These are phyloP conservation scores for Temnothorax longispinosus DNA, from an alignment of 1,140 invertebrate species.

Conservation along the genomic window DNA sequence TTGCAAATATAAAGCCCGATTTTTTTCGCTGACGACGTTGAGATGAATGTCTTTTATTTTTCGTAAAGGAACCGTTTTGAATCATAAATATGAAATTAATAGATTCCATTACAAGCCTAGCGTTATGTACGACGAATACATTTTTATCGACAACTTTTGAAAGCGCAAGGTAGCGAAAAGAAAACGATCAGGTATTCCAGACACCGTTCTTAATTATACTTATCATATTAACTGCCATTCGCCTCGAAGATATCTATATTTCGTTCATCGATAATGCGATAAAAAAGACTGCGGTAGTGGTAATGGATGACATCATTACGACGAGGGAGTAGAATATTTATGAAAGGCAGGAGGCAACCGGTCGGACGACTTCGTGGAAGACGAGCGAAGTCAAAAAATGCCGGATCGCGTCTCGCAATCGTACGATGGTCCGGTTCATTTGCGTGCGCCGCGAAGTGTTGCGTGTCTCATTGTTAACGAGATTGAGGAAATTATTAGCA, in stretches of 20 bases:
- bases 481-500: conserved; percentile 69
- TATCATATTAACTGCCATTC: conserved; percentile 39
- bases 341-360: conserved; percentile 66
- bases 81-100: not conserved
- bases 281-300: conserved; percentile 61
- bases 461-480: conserved; percentile 71
- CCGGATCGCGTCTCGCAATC: conserved; percentile 21
- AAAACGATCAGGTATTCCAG: not conserved
- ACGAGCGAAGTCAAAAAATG: conserved; percentile 65
- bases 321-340: conserved; percentile 69
- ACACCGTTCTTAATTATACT: conserved; percentile 43
- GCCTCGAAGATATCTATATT: conserved; percentile 53
- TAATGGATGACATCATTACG: conserved; percentile 73
- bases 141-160: not conserved
- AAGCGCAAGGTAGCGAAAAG: not conserved
- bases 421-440: conserved; percentile 44
- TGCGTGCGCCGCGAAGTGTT: conserved; percentile 61
- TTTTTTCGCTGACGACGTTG: not conserved
- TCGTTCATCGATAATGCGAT: conserved; percentile 60
- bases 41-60: not conserved
- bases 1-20: not conserved
- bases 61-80: not conserved
- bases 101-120: not conserved
- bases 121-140: not conserved
- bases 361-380: conserved; percentile 62